Conservation (phyloP, 2,888 invertebrate species). For the Apamea sordens region DNA sequence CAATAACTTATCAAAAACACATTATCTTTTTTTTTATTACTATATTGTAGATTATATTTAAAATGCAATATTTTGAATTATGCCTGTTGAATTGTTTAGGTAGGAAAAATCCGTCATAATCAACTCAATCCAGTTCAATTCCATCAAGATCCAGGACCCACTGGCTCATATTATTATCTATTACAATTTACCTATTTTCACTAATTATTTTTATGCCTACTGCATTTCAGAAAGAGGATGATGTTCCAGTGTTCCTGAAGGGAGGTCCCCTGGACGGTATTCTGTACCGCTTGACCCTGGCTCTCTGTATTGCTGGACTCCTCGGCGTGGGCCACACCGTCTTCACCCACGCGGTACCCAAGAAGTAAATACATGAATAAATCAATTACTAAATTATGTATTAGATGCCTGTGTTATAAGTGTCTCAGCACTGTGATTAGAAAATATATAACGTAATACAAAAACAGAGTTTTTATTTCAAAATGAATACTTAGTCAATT, state of each 20-base stretch:
- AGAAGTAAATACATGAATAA: conserved; percentile 73
- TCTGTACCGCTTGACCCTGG: conserved; percentile 85
- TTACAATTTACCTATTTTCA: not conserved
- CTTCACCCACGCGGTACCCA: conserved; percentile 82
- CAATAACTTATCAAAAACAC: not conserved
- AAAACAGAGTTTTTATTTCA: conserved; percentile 28
- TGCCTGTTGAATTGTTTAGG: not conserved
- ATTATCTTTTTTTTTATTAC: not conserved
- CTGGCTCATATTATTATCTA: not conserved
- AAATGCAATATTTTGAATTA: not conserved
- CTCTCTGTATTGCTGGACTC: conserved; percentile 82
- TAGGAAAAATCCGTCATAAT: not conserved
- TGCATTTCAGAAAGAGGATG: conserved; percentile 89
- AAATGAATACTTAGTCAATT: not conserved
- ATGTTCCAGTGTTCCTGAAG: conserved; percentile 90
- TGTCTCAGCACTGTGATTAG: conserved; percentile 76
- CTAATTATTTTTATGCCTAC: conserved; percentile 1
- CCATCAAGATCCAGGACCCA: not conserved
- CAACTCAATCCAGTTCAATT: not conserved
- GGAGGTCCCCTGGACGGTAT: conserved; percentile 89
- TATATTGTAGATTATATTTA: not conserved
- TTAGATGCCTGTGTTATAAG: conserved; percentile 79
- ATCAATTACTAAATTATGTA: conserved; percentile 73
- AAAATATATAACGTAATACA: conserved; percentile 72
- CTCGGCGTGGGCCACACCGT: conserved; percentile 83